Percentiles rank a stretch among this genome's conserved stretches.
These are phyloP conservation scores for Hirtodrosophila histrioides DNA, from an alignment of 2,888 invertebrate genomes.

Conservation along the genomic window DNA sequence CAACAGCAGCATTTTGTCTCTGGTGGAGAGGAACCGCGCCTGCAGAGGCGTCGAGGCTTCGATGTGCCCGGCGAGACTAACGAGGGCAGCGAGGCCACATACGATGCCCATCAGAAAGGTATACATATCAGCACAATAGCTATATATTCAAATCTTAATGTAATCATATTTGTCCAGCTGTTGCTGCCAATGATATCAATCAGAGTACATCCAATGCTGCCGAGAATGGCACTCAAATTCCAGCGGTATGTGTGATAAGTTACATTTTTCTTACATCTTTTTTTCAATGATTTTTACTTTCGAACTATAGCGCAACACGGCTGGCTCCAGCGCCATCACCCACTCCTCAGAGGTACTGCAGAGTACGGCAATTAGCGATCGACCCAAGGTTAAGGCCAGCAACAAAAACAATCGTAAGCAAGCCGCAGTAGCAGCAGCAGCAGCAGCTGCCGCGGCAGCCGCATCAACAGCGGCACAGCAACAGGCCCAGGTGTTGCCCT, in stretches of 20 bases:
- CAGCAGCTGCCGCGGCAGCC: conserved; percentile 58
- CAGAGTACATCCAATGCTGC: conserved; percentile 28
- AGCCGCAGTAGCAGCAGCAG: conserved; percentile 81
- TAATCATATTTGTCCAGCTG: conserved; percentile 6
- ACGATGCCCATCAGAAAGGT: conserved; percentile 48
- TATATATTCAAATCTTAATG: too few species aligned
- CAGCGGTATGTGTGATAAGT: conserved; percentile 40
- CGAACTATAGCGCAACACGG: conserved; percentile 56
- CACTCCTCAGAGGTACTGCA: conserved; percentile 85
- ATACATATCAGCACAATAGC: neutral
- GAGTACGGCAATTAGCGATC: conserved; percentile 92
- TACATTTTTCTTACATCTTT: neutral
- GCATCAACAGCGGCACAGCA: conserved; percentile 29
- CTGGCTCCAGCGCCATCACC: conserved; percentile 77
- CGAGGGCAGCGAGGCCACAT: conserved; percentile 35
- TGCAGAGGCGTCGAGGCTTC: conserved; percentile 77
- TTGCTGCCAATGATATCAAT: conserved; percentile 37
- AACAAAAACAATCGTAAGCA: conserved; percentile 92
- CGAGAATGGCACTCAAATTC: conserved; percentile 42
- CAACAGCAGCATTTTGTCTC: conserved; percentile 55
- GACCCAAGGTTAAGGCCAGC: conserved; percentile 92
- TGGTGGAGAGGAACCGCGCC: conserved; percentile 72
- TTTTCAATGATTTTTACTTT: neutral
- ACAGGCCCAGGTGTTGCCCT: conserved; percentile 57
- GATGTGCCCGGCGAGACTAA: conserved; percentile 44